Percentiles rank a stretch among this genome's conserved stretches.
These are phyloP conservation scores for Leuctra nigra DNA, from an alignment of 2,888 invertebrate species.

Conservation along the genomic window DNA sequence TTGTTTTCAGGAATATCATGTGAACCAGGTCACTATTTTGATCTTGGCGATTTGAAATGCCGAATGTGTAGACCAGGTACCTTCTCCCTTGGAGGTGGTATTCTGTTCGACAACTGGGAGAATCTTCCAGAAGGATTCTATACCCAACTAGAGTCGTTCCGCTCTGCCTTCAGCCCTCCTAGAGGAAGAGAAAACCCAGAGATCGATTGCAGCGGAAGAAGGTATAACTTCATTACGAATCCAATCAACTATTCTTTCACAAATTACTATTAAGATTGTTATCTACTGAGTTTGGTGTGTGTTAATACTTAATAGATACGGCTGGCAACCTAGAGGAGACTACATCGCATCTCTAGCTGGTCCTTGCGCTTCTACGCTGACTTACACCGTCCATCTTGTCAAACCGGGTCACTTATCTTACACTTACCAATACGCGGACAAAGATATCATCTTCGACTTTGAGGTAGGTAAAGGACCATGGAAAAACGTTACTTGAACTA, in stretches of 20 bases:
- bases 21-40: slow-evolving; percentile 46
- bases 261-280: not conserved
- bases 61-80: slow-evolving; percentile 45
- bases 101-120: slow-evolving; percentile 47
- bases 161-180: slow-evolving; percentile 34
- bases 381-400: slow-evolving; percentile 47
- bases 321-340: slow-evolving; percentile 43
- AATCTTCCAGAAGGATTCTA: slow-evolving; percentile 45
- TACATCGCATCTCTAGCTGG: slow-evolving; percentile 45
- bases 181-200: slow-evolving; percentile 33
- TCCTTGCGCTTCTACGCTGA: slow-evolving; percentile 44
- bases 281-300: not conserved
- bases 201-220: slow-evolving; percentile 39
- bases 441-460: slow-evolving; percentile 43
- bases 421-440: slow-evolving; percentile 45
- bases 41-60: slow-evolving; percentile 45
- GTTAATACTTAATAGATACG: slow-evolving; percentile 35
- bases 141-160: slow-evolving; percentile 37
- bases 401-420: slow-evolving; percentile 46
- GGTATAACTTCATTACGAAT: too few relatives aligned
- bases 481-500: not conserved
- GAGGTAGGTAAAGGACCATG: slow-evolving; percentile 35
- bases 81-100: slow-evolving; percentile 50
- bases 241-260: too few relatives aligned
- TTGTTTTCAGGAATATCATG: slow-evolving; percentile 42